Evolutionary conservation across 2,888 invertebrate genomes (phyloP), one percentile per base, ranked within the genome.

Genomic region (Seira musarum): DNA sequence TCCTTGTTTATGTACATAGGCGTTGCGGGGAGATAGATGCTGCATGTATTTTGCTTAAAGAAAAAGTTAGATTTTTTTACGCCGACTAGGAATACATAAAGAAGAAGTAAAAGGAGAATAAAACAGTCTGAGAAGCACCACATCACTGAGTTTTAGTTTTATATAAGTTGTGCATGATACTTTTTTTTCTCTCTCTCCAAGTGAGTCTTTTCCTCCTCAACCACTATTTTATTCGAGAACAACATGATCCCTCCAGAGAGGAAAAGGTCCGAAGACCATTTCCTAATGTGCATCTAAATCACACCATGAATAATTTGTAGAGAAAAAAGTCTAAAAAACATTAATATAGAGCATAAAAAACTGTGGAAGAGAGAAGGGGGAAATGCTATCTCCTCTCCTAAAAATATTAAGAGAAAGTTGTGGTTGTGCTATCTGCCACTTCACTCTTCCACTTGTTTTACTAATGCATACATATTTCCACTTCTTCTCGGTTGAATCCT

Each of bases 211-310:
- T 15, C 66, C 65, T 8, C 66, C 65, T n/a, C n/a, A n/a, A 64
- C 80, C 80, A 80, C 80, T 80, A n/a, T 49, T 80, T 80, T 80
- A 65, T 80, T 74, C 61, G 65, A 79, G 30, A 73, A 49, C 68
- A 64, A 73, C 79, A 74, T 74, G 80, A 80, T 80, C 80, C 80
- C 80, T 80, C 80, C 70, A 81, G 81, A 81, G 76, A 76, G 81
- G 81, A 76, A 72, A 72, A 81, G 72, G 81, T 75, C 70, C 75
- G 82, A 79, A 85, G 79, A 79, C 83, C 84, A 84, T 86, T 86
- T 86, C 84, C 85, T 85, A 86, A 85, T 85, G 85, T 84, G 84
- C 83, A 86, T 86, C 86, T 86, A 86, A 86, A 86, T 86, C 86
- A 86, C 84, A 85, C 85, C 84, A 86, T 86, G 86, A 86, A 86